These are phyloP conservation scores for Phrixothrix hirtus DNA, from an alignment of 2,888 invertebrate genomes.

Conservation along the genomic window DNA sequence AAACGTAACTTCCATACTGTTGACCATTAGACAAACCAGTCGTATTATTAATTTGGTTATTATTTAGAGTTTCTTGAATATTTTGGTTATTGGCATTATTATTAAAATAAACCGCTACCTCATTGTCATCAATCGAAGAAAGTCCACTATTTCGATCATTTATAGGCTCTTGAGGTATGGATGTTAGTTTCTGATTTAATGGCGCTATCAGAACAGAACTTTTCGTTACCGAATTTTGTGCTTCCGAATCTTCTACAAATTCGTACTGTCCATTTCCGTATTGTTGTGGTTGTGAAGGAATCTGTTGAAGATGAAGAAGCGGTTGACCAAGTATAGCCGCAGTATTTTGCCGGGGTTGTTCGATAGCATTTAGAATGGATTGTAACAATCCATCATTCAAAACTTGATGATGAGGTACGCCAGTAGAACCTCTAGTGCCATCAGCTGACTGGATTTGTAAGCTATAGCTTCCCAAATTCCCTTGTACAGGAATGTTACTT, in stretches of 20 bases:
- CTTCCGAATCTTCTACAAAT: constrained; percentile 38
- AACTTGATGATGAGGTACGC: constrained; percentile 72
- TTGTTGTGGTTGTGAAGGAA: constrained; percentile 34
- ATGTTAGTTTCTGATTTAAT: constrained; percentile 40
- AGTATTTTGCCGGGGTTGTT: constrained; percentile 62
- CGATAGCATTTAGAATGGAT: constrained; percentile 80
- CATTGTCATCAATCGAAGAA: constrained; percentile 60
- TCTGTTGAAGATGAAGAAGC: constrained; percentile 44
- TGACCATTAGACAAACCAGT: constrained; percentile 34
- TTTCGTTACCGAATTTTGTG: constrained; percentile 56
- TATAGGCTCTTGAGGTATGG: constrained; percentile 10
- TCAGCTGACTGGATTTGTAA: constrained; percentile 77
- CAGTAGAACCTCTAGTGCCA: constrained; percentile 52
- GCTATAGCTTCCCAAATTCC: constrained; percentile 68
- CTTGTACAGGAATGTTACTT: constrained; percentile 60
- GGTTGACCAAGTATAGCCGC: constrained; percentile 41
- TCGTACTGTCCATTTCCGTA: constrained; percentile 37
- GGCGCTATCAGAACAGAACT: constrained; percentile 56
- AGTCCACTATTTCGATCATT: constrained; percentile 40
- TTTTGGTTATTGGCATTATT: constrained; percentile 41
- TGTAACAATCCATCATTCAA: constrained; percentile 78
- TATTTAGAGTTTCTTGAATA: constrained; percentile 19
- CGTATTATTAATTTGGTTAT: constrained; percentile 4
- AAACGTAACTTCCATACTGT: constrained; percentile 46
- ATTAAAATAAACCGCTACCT: constrained; percentile 63